Conservation (phyloP, 2,888 invertebrate species). For the Cylindroiulus punctatus region DNA sequence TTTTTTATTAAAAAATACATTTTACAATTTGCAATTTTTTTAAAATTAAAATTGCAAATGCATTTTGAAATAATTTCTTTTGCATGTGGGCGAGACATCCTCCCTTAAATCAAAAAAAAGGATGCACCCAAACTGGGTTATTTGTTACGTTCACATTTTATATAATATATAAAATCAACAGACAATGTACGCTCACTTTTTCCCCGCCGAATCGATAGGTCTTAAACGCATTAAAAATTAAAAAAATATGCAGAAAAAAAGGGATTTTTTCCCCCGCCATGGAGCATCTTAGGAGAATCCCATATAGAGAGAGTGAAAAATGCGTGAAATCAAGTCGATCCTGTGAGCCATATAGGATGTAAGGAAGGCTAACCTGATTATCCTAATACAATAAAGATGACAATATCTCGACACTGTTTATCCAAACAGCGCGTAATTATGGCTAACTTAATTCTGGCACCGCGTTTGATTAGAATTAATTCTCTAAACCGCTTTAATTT, state of each 20-base stretch:
- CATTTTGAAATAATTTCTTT: no score
- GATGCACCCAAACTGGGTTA: neutral
- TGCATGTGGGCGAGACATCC: no score
- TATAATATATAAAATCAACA: conserved; percentile 30
- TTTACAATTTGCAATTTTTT: no score
- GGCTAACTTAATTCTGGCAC: conserved; percentile 58
- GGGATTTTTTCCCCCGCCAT: neutral
- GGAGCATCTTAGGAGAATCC: neutral
- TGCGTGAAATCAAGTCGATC: conserved; percentile 20
- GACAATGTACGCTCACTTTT: neutral
- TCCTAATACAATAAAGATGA: conserved; percentile 55
- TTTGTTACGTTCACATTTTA: conserved; percentile 29
- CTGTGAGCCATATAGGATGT: neutral
- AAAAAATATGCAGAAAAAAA: conserved; percentile 27
- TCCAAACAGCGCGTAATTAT: conserved; percentile 57
- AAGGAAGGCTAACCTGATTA: conserved; percentile 53
- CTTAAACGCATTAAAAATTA: conserved; percentile 23
- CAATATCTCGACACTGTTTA: conserved; percentile 56
- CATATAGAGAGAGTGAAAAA: neutral
- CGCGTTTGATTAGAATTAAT: conserved; percentile 59
- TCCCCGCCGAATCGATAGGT: neutral
- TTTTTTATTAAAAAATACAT: no score
- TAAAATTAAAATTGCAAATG: no score
- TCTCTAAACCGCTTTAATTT: conserved; percentile 58
- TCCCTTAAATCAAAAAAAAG: neutral